Evolutionary conservation across 2,888 invertebrate genomes (phyloP), one percentile per base, ranked within the genome.

Genomic region (Anthophora plumipes): DNA sequence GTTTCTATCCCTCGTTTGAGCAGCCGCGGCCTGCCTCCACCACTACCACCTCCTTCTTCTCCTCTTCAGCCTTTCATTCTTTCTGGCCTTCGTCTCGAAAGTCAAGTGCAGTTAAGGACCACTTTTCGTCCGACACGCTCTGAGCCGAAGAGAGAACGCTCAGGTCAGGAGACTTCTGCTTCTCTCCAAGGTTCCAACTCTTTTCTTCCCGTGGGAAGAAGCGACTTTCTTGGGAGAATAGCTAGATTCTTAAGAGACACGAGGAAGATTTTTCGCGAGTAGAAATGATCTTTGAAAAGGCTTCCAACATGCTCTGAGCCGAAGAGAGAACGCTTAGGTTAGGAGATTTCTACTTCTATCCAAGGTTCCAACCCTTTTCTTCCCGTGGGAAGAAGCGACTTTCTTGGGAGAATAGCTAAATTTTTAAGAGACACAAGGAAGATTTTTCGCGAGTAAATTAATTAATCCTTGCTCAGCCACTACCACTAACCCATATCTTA

Each of bases 81-180:
- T 80, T 85, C 80, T 80, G 85, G 84, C 76, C 84, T 85, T 82
- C 81, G 83, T 85, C 83, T 84, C 86, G 83, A 86, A 89, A 89
- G 85, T 89, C 88, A 85, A 90, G 88, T 85, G 85, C 82, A 84
- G 84, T 88, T 89, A 86, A 77, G 80, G 66, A 81, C 74, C 84
- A 82, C 79, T 77, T 77, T 77, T 82, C 79, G 76, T 64, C 59
- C 69, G 75, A 43, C 61, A 31, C 52, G 61, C 25, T 43, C 41
- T 14, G 48, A 12, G 37, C 57, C 52, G 4, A 25, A 50, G 67
- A 43, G 12, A 20, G n/a, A 14, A n/a, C 31, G 37, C 50, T 63
- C 61, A 50, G 70, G 48, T 59, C 71, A 4, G 11, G 8, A 50
- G 12, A 20, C 41, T 7, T 31, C 31, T 1, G 8, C 1, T 31